Evolutionary conservation across 2,113 vertebrate genomes (phyloP).

Genomic region (Cygnus atratus): DNA sequence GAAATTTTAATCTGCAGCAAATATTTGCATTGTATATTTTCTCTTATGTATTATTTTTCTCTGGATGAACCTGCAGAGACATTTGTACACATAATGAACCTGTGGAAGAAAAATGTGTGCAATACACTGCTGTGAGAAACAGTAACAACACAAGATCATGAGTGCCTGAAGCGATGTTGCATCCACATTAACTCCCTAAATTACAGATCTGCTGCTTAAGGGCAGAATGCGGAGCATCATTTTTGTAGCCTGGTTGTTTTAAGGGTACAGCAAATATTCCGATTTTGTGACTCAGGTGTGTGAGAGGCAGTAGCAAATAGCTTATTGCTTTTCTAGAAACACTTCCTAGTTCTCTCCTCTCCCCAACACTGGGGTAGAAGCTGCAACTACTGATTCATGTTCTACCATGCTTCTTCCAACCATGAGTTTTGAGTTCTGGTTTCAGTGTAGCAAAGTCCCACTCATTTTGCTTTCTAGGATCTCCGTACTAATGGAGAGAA

Average conservation of each 20-base stretch:
- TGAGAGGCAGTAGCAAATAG: not conserved
- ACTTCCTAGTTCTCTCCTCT: not conserved
- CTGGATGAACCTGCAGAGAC: not conserved
- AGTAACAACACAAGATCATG: not conserved
- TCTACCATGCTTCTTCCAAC: not conserved
- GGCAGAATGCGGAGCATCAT: not conserved
- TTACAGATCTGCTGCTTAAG: not conserved
- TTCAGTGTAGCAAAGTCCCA: not conserved
- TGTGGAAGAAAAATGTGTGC: not conserved
- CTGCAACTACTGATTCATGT: not conserved
- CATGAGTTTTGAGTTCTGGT: not conserved
- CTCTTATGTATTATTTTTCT: not conserved
- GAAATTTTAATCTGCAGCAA: slow-evolving; percentile 41
- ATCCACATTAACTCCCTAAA: not conserved
- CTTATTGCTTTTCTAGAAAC: not conserved
- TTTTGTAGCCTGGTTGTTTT: not conserved
- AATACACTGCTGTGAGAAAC: not conserved
- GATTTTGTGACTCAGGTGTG: not conserved
- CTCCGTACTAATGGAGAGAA: not conserved
- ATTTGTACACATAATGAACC: not conserved
- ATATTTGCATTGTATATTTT: slow-evolving; percentile 28
- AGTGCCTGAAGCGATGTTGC: not conserved
- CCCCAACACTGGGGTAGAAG: not conserved
- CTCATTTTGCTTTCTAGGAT: not conserved
- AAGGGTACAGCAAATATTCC: not conserved